phyloP scores from a whole-genome alignment of 1,140 invertebrate species.

The Macrostomum lignano region DNA sequence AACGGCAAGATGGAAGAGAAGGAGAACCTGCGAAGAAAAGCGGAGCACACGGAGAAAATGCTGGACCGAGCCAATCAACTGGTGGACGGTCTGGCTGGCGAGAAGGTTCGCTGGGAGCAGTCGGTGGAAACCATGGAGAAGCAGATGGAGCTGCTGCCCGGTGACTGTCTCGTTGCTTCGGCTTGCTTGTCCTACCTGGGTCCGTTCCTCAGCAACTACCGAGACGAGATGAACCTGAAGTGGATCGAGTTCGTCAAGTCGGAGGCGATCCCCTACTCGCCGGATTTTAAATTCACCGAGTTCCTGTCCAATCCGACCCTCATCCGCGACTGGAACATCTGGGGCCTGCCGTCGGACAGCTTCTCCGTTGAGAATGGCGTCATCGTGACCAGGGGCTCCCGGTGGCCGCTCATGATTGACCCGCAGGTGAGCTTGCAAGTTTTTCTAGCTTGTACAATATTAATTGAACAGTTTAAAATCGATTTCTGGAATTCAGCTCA shows the following conservation, averaged over 20 bases:
- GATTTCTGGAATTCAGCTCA: too few relatives aligned
- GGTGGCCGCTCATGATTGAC: conserved; percentile 61
- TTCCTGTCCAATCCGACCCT: conserved; percentile 40
- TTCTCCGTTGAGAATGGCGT: conserved; percentile 69
- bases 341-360: conserved; percentile 50
- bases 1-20: conserved; percentile 40
- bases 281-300: conserved; percentile 37
- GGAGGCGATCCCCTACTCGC: conserved; percentile 33
- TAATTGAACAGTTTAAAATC: too few relatives aligned
- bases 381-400: conserved; percentile 39
- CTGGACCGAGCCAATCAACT: conserved; percentile 41
- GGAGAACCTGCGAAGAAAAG: conserved; percentile 43
- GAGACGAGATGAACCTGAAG: conserved; percentile 36
- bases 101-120: conserved; percentile 44
- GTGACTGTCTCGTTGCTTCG: conserved; percentile 43
- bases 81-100: conserved; percentile 41
- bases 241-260: conserved; percentile 12
- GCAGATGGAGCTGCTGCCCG: conserved; percentile 30
- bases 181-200: conserved; percentile 55
- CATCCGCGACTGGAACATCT: conserved; percentile 55
- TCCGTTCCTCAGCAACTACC: conserved; percentile 48
- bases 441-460: too few relatives aligned
- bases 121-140: conserved; percentile 34
- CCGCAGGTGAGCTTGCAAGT: too few relatives aligned
- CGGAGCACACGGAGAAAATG: conserved; percentile 37